These are phyloP conservation scores for Apantesis nais DNA, from an alignment of 2,888 invertebrate genomes.

Conservation along the genomic window DNA sequence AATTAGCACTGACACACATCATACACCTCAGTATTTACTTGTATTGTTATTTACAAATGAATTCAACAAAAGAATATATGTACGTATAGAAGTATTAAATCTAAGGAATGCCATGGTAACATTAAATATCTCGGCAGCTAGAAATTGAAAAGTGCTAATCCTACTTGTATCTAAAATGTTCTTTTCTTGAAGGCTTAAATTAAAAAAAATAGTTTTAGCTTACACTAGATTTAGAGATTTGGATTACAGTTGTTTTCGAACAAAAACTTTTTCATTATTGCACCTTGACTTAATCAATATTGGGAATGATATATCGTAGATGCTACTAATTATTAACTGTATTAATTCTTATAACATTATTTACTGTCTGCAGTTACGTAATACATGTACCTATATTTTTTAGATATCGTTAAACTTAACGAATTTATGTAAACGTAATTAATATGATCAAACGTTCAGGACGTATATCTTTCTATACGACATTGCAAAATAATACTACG, in stretches of 20 bases:
- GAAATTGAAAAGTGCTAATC: neutral
- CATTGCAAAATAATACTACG: constrained; percentile 1
- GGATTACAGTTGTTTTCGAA: neutral
- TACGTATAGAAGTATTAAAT: constrained; percentile 11
- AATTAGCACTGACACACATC: neutral
- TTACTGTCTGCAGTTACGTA: constrained; percentile 37
- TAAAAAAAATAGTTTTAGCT: neutral
- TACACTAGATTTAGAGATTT: neutral
- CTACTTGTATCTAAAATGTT: constrained; percentile 2
- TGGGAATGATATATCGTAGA: constrained; percentile 9
- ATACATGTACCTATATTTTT: constrained; percentile 10
- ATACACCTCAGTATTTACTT: neutral
- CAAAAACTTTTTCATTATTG: constrained; percentile 15
- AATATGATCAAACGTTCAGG: constrained; percentile 4
- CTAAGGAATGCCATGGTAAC: constrained; percentile 16
- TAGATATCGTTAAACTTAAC: neutral
- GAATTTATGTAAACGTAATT: neutral
- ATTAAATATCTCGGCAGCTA: constrained; percentile 7
- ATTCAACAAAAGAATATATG: constrained; percentile 7
- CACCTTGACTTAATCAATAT: constrained; percentile 12
- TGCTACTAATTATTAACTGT: constrained; percentile 7
- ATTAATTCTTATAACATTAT: constrained; percentile 17
- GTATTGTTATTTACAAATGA: neutral
- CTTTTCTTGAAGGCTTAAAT: neutral
- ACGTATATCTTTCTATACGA: neutral